Percentiles rank a stretch among this genome's conserved stretches.
Evolutionary conservation across 1,140 invertebrate species (phyloP).

Genomic region (Gonioctena quinquepunctata): DNA sequence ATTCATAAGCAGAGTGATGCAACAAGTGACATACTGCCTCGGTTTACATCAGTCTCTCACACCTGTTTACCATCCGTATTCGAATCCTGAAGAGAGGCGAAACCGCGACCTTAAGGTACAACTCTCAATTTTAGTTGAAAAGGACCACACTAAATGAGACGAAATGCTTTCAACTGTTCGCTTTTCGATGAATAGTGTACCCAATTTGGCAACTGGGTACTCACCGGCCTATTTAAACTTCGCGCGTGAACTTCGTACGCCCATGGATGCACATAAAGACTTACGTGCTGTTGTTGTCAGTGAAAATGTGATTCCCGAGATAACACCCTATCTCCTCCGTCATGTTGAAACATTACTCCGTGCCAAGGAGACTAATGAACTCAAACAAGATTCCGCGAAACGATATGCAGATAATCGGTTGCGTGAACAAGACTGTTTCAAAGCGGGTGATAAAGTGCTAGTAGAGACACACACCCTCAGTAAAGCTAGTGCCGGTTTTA

Average conservation of each 20-base stretch:
- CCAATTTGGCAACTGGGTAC: not conserved
- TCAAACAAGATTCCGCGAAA: not conserved
- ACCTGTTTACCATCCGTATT: conserved; percentile 42
- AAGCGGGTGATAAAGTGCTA: not conserved
- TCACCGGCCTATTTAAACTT: conserved; percentile 26
- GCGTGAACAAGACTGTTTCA: not conserved
- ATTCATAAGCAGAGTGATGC: conserved; percentile 39
- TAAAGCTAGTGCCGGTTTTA: not conserved
- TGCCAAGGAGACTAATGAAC: not conserved
- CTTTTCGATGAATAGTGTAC: conserved; percentile 55
- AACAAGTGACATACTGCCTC: conserved; percentile 40
- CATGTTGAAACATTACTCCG: not conserved
- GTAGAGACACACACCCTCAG: not conserved
- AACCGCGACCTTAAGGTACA: conserved; percentile 40
- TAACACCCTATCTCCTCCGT: conserved; percentile 15
- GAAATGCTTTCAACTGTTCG: conserved; percentile 48
- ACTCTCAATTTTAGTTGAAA: not conserved
- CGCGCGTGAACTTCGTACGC: conserved; percentile 17
- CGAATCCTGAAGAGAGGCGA: conserved; percentile 47
- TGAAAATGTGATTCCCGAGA: not conserved
- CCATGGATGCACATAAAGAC: conserved; percentile 15
- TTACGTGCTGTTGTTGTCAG: conserved; percentile 2
- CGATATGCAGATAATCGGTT: not conserved
- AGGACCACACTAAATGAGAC: conserved; percentile 26
- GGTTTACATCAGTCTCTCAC: conserved; percentile 46